These are phyloP conservation scores for Andrena cerasifolii DNA, from an alignment of 1,140 invertebrate species.

Conservation along the genomic window DNA sequence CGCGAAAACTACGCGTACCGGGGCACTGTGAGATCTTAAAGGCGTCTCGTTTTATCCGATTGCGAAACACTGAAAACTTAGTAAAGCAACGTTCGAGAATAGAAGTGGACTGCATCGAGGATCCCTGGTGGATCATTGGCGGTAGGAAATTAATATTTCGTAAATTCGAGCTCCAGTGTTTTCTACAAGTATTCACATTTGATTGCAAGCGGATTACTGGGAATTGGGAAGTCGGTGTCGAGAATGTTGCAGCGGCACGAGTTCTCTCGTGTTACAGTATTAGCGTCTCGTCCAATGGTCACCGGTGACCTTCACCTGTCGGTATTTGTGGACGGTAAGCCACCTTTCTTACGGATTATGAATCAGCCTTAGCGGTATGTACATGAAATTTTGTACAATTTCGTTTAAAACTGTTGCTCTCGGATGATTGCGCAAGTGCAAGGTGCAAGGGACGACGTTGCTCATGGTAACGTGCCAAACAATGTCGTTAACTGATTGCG, in stretches of 20 bases:
- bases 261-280: slow-evolving; percentile 12
- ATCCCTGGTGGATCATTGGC: background rate
- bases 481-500: too few relatives aligned
- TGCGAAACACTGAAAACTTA: background rate
- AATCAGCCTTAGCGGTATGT: background rate
- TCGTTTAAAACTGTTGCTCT: too few relatives aligned
- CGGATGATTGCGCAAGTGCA: too few relatives aligned
- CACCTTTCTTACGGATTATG: slow-evolving; percentile 15
- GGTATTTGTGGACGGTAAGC: slow-evolving; percentile 27
- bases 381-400: too few relatives aligned
- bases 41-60: background rate
- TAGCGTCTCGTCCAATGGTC: slow-evolving; percentile 16
- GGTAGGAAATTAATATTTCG: background rate
- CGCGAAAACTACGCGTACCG: slow-evolving; percentile 2
- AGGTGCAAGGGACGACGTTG: too few relatives aligned
- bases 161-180: background rate
- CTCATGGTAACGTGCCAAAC: too few relatives aligned
- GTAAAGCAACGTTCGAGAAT: slow-evolving; percentile 2
- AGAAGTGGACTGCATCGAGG: too few relatives aligned
- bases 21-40: slow-evolving; percentile 19
- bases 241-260: slow-evolving; percentile 3
- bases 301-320: slow-evolving; percentile 38
- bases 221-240: background rate
- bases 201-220: background rate
- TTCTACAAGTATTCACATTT: too few relatives aligned